Evolutionary conservation across 2,113 vertebrate species (phyloP).

Genomic region (Heterotis niloticus): DNA sequence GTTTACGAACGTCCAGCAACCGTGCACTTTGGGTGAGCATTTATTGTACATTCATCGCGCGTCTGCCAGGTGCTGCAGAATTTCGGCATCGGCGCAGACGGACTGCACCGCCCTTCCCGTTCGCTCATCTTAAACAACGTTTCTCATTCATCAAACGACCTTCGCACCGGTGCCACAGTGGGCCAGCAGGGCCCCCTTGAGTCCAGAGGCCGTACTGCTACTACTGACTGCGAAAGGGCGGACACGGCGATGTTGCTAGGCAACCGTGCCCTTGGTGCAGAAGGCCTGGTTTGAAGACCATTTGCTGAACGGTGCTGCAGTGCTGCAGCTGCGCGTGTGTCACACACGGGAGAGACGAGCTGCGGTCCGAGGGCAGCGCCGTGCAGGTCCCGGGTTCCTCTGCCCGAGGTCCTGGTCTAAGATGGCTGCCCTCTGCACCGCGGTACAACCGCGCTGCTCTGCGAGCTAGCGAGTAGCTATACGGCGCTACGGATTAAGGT

Average conservation of each 20-base stretch:
- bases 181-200: constrained; percentile 48
- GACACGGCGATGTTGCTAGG: constrained; percentile 45
- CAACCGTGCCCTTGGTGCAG: constrained; percentile 34
- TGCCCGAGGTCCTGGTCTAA: too few species aligned
- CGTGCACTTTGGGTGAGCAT: constrained; percentile 30
- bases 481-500: too few species aligned
- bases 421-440: too few species aligned
- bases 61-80: not conserved
- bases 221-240: constrained; percentile 17
- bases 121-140: not conserved
- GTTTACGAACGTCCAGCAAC: constrained; percentile 77
- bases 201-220: constrained; percentile 36
- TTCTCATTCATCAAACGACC: not conserved
- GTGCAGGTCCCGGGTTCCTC: not conserved
- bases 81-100: not conserved
- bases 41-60: constrained; percentile 8
- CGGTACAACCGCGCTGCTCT: too few species aligned
- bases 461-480: too few species aligned
- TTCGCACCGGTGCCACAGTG: constrained; percentile 10
- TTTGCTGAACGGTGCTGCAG: not conserved
- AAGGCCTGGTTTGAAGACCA: not conserved
- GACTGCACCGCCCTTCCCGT: not conserved
- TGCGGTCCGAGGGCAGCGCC: not conserved
- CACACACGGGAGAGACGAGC: too few species aligned
- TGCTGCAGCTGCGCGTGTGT: not conserved